phyloP scores from a whole-genome alignment of 1,140 invertebrate genomes.

The Lepidurus apus region DNA sequence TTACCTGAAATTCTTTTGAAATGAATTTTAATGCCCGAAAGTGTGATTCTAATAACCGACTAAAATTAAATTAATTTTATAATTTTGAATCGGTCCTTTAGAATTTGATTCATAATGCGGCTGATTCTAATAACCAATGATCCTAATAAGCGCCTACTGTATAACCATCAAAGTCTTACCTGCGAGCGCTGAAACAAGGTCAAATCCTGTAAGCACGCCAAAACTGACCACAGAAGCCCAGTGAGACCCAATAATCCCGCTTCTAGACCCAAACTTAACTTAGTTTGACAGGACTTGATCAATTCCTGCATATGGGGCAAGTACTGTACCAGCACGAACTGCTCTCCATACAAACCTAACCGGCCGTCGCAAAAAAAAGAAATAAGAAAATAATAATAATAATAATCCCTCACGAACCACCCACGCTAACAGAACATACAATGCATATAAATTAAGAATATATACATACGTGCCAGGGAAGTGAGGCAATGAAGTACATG shows the following conservation, averaged over 20 bases:
- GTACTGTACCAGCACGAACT: slow-evolving; percentile 90
- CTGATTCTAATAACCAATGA: no score
- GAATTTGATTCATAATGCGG: no score
- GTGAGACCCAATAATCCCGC: slow-evolving; percentile 80
- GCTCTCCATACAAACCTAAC: slow-evolving; percentile 80
- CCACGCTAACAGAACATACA: not conserved
- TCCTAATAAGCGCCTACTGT: no score
- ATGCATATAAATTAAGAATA: not conserved
- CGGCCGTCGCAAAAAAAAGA: slow-evolving; percentile 30
- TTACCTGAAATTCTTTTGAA: no score
- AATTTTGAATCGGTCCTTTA: no score
- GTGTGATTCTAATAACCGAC: no score
- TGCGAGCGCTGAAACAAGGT: slow-evolving; percentile 72
- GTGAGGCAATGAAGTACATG: slow-evolving; percentile 83
- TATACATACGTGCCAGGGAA: slow-evolving; percentile 63
- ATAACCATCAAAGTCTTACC: slow-evolving; percentile 76
- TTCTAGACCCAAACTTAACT: slow-evolving; percentile 54
- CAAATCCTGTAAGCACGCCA: slow-evolving; percentile 44
- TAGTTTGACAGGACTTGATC: slow-evolving; percentile 41
- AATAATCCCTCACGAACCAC: not conserved
- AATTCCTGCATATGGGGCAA: slow-evolving; percentile 82
- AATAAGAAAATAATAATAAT: no score
- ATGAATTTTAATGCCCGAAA: no score
- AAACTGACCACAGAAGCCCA: slow-evolving; percentile 57
- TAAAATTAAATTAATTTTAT: no score